Conservation (phyloP, 1,140 invertebrate genomes). For the Apis cerana region DNA sequence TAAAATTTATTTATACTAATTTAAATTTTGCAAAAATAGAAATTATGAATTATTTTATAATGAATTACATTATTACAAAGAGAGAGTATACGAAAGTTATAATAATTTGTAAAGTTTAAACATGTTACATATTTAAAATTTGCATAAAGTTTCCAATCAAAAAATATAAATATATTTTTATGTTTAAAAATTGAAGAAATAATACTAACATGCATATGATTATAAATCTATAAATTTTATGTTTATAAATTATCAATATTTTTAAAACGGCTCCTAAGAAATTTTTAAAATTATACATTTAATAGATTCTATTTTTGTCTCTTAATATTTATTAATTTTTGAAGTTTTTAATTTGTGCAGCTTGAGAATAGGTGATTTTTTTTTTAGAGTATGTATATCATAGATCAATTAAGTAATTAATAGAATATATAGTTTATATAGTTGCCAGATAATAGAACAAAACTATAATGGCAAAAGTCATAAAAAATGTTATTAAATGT, state of each 20-base stretch:
- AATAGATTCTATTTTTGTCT: conserved; percentile 34
- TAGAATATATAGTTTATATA: conserved; percentile 28
- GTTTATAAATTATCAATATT: conserved; percentile 11
- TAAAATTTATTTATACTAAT: conserved; percentile 56
- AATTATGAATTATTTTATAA: conserved; percentile 37
- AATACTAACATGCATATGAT: conserved; percentile 4
- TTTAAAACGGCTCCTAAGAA: conserved; percentile 28
- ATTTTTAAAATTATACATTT: conserved; percentile 17
- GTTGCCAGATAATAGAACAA: conserved; percentile 33
- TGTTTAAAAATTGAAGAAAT: conserved; percentile 37
- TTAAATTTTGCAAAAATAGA: conserved; percentile 48
- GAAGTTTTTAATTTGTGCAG: conserved; percentile 28
- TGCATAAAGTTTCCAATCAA: conserved; percentile 43
- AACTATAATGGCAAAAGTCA: conserved; percentile 35
- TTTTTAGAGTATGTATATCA: conserved; percentile 30
- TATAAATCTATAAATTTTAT: conserved; percentile 1
- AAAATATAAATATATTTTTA: conserved; percentile 41
- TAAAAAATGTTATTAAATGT: conserved; percentile 45
- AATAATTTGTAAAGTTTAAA: conserved; percentile 60
- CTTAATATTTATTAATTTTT: conserved; percentile 19
- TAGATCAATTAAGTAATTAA: conserved; percentile 19
- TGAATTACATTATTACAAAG: conserved; percentile 31
- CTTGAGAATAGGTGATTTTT: conserved; percentile 24
- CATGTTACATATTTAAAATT: conserved; percentile 47
- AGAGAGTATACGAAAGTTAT: conserved; percentile 43